These are phyloP conservation scores for Sebastes vulpes DNA, from an alignment of 2,797 vertebrate species.

Conservation along the genomic window DNA sequence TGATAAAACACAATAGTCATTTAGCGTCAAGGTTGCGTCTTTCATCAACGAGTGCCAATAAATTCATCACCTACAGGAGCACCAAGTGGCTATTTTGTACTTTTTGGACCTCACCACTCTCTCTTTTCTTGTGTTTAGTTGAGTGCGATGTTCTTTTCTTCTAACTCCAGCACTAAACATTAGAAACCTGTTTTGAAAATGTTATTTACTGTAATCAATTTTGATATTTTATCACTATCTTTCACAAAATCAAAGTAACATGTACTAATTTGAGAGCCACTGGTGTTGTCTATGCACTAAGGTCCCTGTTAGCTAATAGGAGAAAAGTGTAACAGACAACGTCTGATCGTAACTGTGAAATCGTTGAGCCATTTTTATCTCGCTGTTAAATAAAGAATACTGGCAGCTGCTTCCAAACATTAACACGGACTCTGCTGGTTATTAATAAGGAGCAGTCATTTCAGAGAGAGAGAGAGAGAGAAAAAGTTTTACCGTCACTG, in stretches of 20 bases:
- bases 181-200: not conserved
- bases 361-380: conserved; percentile 45
- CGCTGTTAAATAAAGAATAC: conserved; percentile 38
- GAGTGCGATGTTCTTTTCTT: not conserved
- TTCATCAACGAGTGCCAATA: not conserved
- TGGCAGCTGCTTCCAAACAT: conserved; percentile 41
- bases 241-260: conserved; percentile 8
- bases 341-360: conserved; percentile 26
- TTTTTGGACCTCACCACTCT: not conserved
- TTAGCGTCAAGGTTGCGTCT: not conserved
- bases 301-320: not conserved
- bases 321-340: not conserved
- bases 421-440: conserved; percentile 37
- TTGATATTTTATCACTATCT: not conserved
- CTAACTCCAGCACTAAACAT: not conserved
- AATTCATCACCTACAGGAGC: not conserved
- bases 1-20: not conserved
- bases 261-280: not conserved
- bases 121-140: not conserved
- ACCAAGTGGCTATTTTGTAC: not conserved
- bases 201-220: not conserved
- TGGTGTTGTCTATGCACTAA: not conserved
- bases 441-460: conserved; percentile 64
- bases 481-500: conserved; percentile 35
- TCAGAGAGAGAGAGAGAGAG: conserved; percentile 18